A percentile compares a stretch with the other conserved stretches of the same genome.
Conservation (phyloP, 1,140 invertebrate species). For the Apis laboriosa region DNA sequence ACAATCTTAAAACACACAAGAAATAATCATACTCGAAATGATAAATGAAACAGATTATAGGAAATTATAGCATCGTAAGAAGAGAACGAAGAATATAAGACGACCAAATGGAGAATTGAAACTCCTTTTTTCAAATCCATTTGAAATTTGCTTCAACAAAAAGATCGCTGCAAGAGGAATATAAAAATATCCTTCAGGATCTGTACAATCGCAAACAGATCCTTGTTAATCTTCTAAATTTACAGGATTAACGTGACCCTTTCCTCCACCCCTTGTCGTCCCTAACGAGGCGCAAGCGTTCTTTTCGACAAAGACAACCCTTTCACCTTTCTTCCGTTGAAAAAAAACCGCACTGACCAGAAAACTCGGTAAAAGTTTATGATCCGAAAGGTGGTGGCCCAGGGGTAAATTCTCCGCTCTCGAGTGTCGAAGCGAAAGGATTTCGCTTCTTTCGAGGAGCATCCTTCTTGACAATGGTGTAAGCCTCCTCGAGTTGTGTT, state of each 20-base stretch:
- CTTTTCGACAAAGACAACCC: constrained; percentile 55
- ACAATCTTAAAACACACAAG: neutral
- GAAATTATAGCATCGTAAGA: neutral
- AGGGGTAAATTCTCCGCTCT: constrained; percentile 23
- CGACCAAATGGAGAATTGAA: too few relatives aligned
- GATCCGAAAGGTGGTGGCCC: constrained; percentile 30
- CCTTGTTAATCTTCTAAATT: constrained; percentile 7
- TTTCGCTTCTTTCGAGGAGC: constrained; percentile 23
- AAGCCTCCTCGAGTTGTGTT: neutral
- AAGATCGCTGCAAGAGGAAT: rapidly evolving
- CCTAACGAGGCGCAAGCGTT: constrained; percentile 9
- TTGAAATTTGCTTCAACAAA: too few relatives aligned
- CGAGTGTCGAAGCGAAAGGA: constrained; percentile 47
- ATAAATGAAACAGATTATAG: neutral
- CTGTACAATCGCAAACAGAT: neutral
- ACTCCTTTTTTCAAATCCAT: too few relatives aligned
- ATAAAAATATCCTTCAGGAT: neutral
- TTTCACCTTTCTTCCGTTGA: constrained; percentile 46
- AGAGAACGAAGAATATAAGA: neutral
- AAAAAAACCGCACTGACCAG: constrained; percentile 57
- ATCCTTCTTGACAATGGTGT: neutral
- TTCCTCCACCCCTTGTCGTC: constrained; percentile 22
- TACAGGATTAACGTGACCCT: neutral
- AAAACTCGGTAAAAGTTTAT: constrained; percentile 67
- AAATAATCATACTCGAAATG: neutral